A percentile compares a stretch with the other conserved stretches of the same genome.
These are phyloP conservation scores for Pseudochirops corinnae DNA, from an alignment of 2,797 vertebrate species.

Conservation along the genomic window DNA sequence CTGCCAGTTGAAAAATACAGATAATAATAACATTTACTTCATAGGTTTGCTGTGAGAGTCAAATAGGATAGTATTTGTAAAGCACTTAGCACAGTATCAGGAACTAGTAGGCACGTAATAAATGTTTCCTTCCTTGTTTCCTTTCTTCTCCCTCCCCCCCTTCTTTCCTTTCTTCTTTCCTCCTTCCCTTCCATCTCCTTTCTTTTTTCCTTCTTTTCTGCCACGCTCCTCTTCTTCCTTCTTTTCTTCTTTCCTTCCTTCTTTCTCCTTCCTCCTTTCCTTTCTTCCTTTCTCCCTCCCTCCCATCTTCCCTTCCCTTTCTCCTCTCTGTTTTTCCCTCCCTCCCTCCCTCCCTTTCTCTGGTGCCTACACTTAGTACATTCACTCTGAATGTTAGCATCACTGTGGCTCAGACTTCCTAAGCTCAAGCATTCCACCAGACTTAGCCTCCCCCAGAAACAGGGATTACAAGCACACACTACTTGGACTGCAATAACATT, in stretches of 20 bases:
- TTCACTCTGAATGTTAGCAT: background rate
- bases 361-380: background rate
- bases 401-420: background rate
- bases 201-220: too few relatives aligned
- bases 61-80: background rate
- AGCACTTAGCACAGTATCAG: background rate
- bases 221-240: too few relatives aligned
- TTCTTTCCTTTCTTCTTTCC: too few relatives aligned
- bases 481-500: background rate
- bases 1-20: background rate
- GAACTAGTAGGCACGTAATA: background rate
- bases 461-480: background rate
- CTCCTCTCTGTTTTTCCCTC: background rate
- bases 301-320: background rate
- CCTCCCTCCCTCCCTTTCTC: background rate
- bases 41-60: background rate
- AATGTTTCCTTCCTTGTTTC: background rate
- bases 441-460: background rate
- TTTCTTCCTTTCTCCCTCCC: too few relatives aligned
- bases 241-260: too few relatives aligned
- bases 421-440: background rate
- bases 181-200: too few relatives aligned
- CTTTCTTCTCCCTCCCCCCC: too few relatives aligned
- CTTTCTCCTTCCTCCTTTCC: too few relatives aligned
- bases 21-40: background rate